Evolutionary conservation across 2,888 invertebrate genomes (phyloP), one percentile per base, ranked within the genome.

Genomic region (Agrilus cyanescens): DNA sequence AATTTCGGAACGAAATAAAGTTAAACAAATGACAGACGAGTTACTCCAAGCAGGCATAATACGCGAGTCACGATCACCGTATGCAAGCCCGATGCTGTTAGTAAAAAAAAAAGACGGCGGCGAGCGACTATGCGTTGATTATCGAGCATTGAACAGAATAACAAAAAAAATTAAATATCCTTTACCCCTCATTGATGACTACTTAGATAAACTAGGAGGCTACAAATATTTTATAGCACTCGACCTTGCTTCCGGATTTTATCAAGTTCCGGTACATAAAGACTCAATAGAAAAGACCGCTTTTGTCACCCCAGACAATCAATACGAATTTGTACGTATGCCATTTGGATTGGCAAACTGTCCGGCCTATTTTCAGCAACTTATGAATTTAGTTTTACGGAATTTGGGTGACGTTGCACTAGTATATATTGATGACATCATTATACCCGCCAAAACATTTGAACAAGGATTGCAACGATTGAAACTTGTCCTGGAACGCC

Each of bases 401-500:
- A 32, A 38, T 20, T 32, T 50, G 6, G 45, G 46, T 44, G 49
- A 46, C 32, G 37, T 44, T 53, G 1, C 57, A 54, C 40, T 58
- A 60, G 36, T 60, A 54, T 45, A 49, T 50, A 8, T 60, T 57
- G 46, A 49, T 29, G 48, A 49, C 20, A 36, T 49, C 15, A 30
- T 49, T 10, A 41, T 49, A 10, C 48, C 46, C 10, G 38, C 20
- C n/a, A 12, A 34, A 12, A 38, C 41, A 4, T 13, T 42, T 12
- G 32, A 41, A 34, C 41, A 49, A 42, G 15, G 18, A 5, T 39
- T 49, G 30, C 14, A 39, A 14, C 25, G 38, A 8, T 41, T 49
- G 20, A 12, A 31, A n/a, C 36, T 41, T 12, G 38, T 48, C 10
- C 32, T 47, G 16, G 16, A 40, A 36, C 14, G 41, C 14, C 38